These are phyloP conservation scores for Diorhabda sublineata DNA, from an alignment of 1,140 invertebrate species.

Conservation along the genomic window DNA sequence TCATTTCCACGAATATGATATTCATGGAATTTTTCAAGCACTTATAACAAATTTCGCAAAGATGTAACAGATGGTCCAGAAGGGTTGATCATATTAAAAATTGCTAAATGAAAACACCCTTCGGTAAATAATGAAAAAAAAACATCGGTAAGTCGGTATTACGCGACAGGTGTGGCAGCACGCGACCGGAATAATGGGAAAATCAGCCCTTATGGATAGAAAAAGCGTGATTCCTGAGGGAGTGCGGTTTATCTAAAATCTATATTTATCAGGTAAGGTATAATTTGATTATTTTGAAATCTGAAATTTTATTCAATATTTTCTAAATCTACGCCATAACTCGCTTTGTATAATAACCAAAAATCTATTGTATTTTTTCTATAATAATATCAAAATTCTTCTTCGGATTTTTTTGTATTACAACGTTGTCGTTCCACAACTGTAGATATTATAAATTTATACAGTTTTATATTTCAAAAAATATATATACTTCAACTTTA, in stretches of 20 bases:
- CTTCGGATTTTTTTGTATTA: no score
- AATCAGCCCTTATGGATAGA: constrained; percentile 1
- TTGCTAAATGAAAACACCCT: not conserved
- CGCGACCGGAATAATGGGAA: not conserved
- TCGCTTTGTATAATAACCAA: no score
- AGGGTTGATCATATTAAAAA: not conserved
- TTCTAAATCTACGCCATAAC: no score
- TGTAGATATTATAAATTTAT: no score
- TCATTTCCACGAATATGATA: no score
- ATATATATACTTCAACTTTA: no score
- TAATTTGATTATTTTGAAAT: not conserved
- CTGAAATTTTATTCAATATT: no score
- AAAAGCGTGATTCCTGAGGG: not conserved
- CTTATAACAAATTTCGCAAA: not conserved
- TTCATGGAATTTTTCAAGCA: no score
- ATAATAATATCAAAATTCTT: no score
- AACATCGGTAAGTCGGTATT: not conserved
- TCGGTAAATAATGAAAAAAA: not conserved
- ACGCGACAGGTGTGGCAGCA: not conserved
- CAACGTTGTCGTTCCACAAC: no score
- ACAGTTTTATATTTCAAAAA: no score
- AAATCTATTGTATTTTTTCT: no score
- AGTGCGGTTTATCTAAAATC: constrained; percentile 2
- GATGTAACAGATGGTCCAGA: not conserved
- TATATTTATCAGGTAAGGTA: not conserved